Percentiles rank a stretch among this genome's conserved stretches.
phyloP scores from a whole-genome alignment of 2,888 invertebrate genomes.

The Pterostichus niger region DNA sequence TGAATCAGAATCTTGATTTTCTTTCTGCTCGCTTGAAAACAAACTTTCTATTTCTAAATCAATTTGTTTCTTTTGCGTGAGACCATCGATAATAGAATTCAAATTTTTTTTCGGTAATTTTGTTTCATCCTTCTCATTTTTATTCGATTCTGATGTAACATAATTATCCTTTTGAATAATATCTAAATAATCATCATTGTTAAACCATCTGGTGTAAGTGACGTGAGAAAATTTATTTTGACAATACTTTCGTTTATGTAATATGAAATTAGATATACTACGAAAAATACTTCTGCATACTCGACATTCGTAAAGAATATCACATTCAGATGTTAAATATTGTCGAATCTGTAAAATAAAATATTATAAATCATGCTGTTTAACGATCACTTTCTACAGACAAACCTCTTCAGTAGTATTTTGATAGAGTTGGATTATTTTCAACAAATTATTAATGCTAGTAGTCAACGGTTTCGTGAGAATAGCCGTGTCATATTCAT shows the following conservation, averaged over 20 bases:
- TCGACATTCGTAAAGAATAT: constrained; percentile 93
- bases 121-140: constrained; percentile 49
- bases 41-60: constrained; percentile 60
- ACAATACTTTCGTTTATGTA: constrained; percentile 93
- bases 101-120: constrained; percentile 66
- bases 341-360: constrained; percentile 81
- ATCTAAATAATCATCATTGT: constrained; percentile 55
- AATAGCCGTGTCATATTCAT: constrained; percentile 75
- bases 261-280: constrained; percentile 91
- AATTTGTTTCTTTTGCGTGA: constrained; percentile 65
- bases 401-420: constrained; percentile 87
- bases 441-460: constrained; percentile 84
- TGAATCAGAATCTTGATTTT: constrained; percentile 62
- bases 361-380: constrained; percentile 10
- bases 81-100: constrained; percentile 67
- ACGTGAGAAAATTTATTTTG: constrained; percentile 77
- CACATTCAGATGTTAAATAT: constrained; percentile 90
- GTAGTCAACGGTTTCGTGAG: constrained; percentile 83
- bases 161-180: constrained; percentile 44
- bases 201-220: constrained; percentile 49
- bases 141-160: not conserved
- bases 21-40: constrained; percentile 70
- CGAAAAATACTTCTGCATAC: constrained; percentile 92
- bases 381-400: constrained; percentile 68
- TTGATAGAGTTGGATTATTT: constrained; percentile 86